A percentile compares a stretch with the other conserved stretches of the same genome.
These are phyloP conservation scores for Cheilosia grossa DNA, from an alignment of 2,888 invertebrate species.

Conservation along the genomic window DNA sequence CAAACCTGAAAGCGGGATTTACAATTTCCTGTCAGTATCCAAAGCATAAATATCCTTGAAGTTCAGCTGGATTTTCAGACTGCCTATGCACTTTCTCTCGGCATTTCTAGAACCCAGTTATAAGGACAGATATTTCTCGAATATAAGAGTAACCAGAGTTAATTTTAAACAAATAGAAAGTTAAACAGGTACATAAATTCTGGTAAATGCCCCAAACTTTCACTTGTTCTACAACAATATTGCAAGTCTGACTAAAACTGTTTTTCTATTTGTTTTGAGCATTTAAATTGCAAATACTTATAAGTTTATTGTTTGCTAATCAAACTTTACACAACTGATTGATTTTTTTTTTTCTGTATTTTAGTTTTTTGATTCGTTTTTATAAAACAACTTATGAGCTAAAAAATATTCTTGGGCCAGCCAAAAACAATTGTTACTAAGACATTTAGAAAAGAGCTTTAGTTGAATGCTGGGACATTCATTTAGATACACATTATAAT, in stretches of 20 bases:
- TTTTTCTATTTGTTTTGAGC: neutral
- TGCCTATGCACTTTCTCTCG: too few relatives aligned
- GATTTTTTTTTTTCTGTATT: too few relatives aligned
- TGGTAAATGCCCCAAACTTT: neutral
- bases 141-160: neutral
- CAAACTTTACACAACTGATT: slow-evolving; percentile 28
- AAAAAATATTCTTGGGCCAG: slow-evolving; percentile 67
- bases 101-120: too few relatives aligned
- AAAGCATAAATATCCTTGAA: too few relatives aligned
- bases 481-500: slow-evolving; percentile 29
- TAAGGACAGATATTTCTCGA: too few relatives aligned
- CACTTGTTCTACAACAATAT: neutral
- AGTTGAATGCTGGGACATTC: neutral
- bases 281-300: slow-evolving; percentile 33
- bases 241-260: neutral
- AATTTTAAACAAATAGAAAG: too few relatives aligned
- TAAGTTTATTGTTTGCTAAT: slow-evolving; percentile 7
- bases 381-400: slow-evolving; percentile 56
- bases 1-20: too few relatives aligned
- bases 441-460: slow-evolving; percentile 63
- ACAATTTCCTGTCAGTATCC: too few relatives aligned
- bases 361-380: neutral
- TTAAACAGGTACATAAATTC: too few relatives aligned
- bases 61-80: too few relatives aligned
- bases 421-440: slow-evolving; percentile 59